Evolutionary conservation across 2,888 invertebrate genomes (phyloP).

Genomic region (Branchellion lobata): DNA sequence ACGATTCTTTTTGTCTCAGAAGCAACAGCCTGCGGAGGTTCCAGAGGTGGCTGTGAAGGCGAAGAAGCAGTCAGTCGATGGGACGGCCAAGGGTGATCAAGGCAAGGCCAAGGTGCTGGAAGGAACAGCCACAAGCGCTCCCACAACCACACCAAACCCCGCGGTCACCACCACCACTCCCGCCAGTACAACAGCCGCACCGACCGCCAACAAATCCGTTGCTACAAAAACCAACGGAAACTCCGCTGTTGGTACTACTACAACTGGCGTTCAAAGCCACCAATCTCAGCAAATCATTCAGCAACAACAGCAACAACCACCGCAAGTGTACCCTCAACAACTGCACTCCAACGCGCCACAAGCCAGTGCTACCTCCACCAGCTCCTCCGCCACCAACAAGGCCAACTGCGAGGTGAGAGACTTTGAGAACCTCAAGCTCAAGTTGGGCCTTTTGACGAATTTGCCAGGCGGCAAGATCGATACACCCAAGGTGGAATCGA

Average conservation of each 20-base stretch:
- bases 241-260: conserved; percentile 5
- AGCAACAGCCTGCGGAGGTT: not conserved
- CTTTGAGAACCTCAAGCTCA: conserved; percentile 52
- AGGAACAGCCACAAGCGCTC: not conserved
- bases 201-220: not conserved
- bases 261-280: not conserved
- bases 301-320: conserved; percentile 3
- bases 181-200: not conserved
- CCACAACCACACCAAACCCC: not conserved
- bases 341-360: not conserved
- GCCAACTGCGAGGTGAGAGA: conserved; percentile 47
- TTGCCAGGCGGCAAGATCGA: conserved; percentile 19
- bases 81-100: not conserved
- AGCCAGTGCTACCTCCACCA: not conserved
- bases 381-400: not conserved
- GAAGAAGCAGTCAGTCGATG: not conserved
- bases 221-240: not conserved
- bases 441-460: conserved; percentile 50
- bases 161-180: not conserved
- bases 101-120: not conserved
- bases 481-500: conserved; percentile 35
- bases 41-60: not conserved
- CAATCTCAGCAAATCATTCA: not conserved
- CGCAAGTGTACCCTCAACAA: not conserved
- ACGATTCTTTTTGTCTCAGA: too few relatives aligned